Evolutionary conservation across 1,140 invertebrate genomes (phyloP).

Genomic region (Cydia amplana): DNA sequence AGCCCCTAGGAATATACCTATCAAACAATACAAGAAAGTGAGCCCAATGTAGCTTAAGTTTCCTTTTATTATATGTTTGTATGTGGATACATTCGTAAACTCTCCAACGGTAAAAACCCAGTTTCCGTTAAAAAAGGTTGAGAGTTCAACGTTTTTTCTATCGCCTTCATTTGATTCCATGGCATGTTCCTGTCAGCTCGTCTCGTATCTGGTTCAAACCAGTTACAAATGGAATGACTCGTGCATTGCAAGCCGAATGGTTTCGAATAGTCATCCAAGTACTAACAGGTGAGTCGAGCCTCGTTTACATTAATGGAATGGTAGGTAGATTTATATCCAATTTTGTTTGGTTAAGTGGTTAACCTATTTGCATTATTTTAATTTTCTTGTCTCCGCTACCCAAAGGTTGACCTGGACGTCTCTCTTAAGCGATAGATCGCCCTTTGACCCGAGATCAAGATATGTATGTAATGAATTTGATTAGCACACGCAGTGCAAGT

Average conservation of each 20-base stretch:
- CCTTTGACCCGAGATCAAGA: too few species aligned
- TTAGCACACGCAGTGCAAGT: too few species aligned
- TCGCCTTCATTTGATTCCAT: constrained; percentile 13
- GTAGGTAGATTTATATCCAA: not conserved
- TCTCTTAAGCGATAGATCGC: too few species aligned
- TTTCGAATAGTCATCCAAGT: constrained; percentile 47
- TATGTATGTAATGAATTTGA: too few species aligned
- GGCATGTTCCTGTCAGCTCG: constrained; percentile 18
- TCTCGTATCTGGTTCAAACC: constrained; percentile 32
- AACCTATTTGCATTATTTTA: too few species aligned
- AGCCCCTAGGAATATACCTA: too few species aligned
- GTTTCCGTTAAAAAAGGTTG: constrained; percentile 12
- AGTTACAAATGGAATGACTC: constrained; percentile 37
- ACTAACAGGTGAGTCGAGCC: constrained; percentile 47
- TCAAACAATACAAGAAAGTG: too few species aligned
- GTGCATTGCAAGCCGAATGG: constrained; percentile 40
- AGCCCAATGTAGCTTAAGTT: too few species aligned
- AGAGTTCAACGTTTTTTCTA: constrained; percentile 17
- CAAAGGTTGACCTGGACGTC: too few species aligned
- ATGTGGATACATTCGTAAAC: not conserved
- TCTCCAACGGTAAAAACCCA: not conserved
- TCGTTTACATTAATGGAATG: constrained; percentile 9
- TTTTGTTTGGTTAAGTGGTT: too few species aligned
- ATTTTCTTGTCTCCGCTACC: too few species aligned
- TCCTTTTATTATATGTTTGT: too few species aligned